phyloP scores from a whole-genome alignment of 2,797 vertebrate species.

The Oreochromis grahami region DNA sequence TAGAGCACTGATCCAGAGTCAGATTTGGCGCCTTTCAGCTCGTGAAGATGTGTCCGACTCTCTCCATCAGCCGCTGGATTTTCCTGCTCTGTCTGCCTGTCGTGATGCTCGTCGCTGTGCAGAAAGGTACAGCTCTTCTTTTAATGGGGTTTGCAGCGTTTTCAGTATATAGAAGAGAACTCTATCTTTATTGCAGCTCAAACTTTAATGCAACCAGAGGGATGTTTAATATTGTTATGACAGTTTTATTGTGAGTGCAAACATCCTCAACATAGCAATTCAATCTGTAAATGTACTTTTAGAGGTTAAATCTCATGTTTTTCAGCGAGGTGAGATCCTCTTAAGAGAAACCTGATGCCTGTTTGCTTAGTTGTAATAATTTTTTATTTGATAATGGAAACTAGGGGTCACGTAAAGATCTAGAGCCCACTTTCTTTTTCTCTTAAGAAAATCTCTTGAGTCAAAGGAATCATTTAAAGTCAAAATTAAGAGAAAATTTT shows the following conservation, averaged over 20 bases:
- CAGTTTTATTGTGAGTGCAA: not conserved
- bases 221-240: accelerated
- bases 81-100: not conserved
- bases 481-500: accelerated
- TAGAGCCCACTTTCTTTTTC: not conserved
- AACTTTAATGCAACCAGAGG: accelerated
- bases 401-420: not conserved
- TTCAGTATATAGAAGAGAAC: too few relatives aligned
- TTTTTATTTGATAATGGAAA: accelerated
- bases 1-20: not conserved
- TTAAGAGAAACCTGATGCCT: accelerated
- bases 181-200: not conserved
- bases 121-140: not conserved
- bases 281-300: not conserved
- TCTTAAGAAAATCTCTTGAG: accelerated
- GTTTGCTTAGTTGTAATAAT: not conserved
- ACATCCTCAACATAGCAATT: not conserved
- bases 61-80: not conserved
- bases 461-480: accelerated
- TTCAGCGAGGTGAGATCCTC: not conserved
- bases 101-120: not conserved
- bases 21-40: accelerated
- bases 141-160: not conserved
- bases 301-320: accelerated
- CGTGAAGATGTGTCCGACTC: not conserved